Evolutionary conservation across 1,140 invertebrate species (phyloP), one percentile per base, ranked within the genome.

Genomic region (Eupristina koningsbergeri): DNA sequence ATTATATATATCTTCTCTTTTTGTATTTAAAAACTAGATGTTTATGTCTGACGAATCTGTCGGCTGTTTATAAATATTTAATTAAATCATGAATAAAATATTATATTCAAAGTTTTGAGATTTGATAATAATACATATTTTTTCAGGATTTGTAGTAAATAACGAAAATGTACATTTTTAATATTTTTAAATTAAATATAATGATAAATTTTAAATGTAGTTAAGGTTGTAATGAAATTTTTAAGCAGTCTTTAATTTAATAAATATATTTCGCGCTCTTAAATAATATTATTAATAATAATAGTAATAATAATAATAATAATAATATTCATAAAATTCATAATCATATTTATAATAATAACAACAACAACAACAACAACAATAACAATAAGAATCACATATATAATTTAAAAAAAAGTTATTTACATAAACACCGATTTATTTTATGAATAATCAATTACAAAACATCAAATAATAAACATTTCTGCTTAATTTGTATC

Each of bases 201-300:
- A n/a, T n/a, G n/a, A n/a, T n/a, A n/a, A n/a, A n/a, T n/a, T n/a
- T n/a, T n/a, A n/a, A n/a, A n/a, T n/a, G n/a, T n/a, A n/a, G n/a
- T n/a, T n/a, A n/a, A n/a, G n/a, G n/a, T n/a, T n/a, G n/a, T 64
- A 78, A 61, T 41, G 22, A 78, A 63, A 13, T 64, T 7, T 78
- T 77, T 64, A 77, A 26, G 58, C 77, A 79, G 63, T 79, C 77
- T 79, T 79, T 1, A 69, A 67, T 67, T 79, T 67, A 79, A 69
- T 69, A 79, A 67, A 79, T 79, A 69, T 47, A 34, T 50, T 41
- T 67, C 73, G 34, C n/a, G 6, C 8, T 74, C 11, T 11, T 75
- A 45, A n/a, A n/a, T n/a, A n/a, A n/a, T n/a, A n/a, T n/a, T n/a
- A n/a, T n/a, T n/a, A n/a, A 74, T 11, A 69, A 39, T 41, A 69